Base-by-base conservation (phyloP, 2,113 vertebrate species). In the Catharus minimus region DNA sequence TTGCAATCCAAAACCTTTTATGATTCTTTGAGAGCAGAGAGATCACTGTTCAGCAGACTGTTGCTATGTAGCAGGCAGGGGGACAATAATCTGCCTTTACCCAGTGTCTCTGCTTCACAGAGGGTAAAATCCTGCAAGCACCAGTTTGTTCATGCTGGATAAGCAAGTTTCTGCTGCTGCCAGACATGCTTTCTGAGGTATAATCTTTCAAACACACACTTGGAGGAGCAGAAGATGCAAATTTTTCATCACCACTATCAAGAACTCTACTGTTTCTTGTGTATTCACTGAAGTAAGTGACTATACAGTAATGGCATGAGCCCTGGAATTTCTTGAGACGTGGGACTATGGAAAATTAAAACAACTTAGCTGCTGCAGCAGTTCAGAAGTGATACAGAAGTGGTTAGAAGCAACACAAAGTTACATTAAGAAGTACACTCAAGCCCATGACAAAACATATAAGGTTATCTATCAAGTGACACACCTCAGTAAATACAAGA, bases 201-300 rank as follows among this genome's bases (percentile, higher is more conserved):
- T 8, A 9, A 21, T 50, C 44, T 67, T 55, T 71, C 53, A 57
- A 75, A 36, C 2, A 53, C 0, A 0, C 7, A 11, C 10, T 5
- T n/a, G 18, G 26, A 61, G 23, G 8, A 72, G 24, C 24, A 75
- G 14, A 19, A 78, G 12, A 81, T 14, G 41, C 15, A 76, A 44
- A 39, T 57, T 82, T 71, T 62, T 1, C 21, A 5, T 49, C 43
- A 75, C 32, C 16, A 47, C 7, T 75, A 69, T 55, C 36, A 77
- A 76, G 44, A 86, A 26, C 15, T 44, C 18, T 17, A 47, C 15
- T 50, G 43, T 23, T 41, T 84, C 64, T 39, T 28, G 9, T 52
- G 23, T 20, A 24, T 71, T 86, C 33, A 72, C 11, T 57, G 30
- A 73, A 81, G 19, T n/a, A 73, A 33, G 41, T 56, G 80, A 55